Evolutionary conservation across 2,797 vertebrate genomes (phyloP), one percentile per base, ranked within the genome.

Genomic region (Yasuhikotakia modesta): DNA sequence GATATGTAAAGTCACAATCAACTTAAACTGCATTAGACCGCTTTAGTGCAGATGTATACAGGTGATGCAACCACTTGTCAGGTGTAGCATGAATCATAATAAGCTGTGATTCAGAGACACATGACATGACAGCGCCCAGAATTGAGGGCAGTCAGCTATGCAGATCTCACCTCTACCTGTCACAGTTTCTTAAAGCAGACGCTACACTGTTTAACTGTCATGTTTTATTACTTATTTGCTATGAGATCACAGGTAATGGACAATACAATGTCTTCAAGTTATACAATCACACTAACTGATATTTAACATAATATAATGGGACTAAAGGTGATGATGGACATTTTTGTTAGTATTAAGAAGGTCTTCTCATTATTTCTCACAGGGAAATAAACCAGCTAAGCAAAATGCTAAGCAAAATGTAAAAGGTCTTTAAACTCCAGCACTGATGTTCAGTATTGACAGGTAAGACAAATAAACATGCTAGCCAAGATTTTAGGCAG

Each of bases 91-190:
- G 88, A 90, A 84, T 89, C 70, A 77, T 24, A 39, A 19, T 80
- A 14, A 79, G 80, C 4, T 19, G 66, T 92, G 89, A 92, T 81
- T 92, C 90, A 92, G 70, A 86, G 61, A 11, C 87, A 83, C 85
- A 87, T 90, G 87, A 88, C 80, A 69, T 17, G 53, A 35, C 52
- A 27, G 27, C 10, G 7, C 53, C 10, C 43, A 35, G 30, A 14
- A 55, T 3, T 70, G 7, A 66, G 58, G 35, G 24, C 70, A 35
- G 58, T 39, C 63, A 60, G 13, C 6, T 14, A 10, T 16, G 17
- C 45, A 64, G 39, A 67, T 48, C 45, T 79, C 57, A 65, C 32
- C 63, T 46, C 53, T 32, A 58, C 12, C 13, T 66, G 17, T 48
- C 65, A 63, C 43, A 73, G 71, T 39, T 58, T 61, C 32, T 72